phyloP scores from a whole-genome alignment of 1,140 invertebrate genomes.

The Philotrypesis tridentata region DNA sequence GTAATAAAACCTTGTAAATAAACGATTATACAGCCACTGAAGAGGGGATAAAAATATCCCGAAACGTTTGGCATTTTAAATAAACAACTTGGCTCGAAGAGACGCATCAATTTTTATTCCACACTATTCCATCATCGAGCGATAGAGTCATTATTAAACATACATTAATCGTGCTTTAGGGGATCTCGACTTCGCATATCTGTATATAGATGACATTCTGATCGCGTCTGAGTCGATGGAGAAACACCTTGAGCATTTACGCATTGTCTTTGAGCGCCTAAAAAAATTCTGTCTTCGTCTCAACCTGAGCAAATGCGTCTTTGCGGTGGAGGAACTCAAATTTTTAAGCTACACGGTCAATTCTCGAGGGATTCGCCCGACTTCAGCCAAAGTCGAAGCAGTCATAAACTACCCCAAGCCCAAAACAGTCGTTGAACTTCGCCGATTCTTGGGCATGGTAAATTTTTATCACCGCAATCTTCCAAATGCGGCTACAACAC shows the following conservation, averaged over 20 bases:
- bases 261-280: conserved; percentile 52
- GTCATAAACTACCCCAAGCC: neutral
- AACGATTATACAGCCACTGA: too few relatives aligned
- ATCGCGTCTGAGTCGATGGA: conserved; percentile 58
- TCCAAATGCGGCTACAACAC: neutral
- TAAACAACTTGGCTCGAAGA: too few relatives aligned
- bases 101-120: conserved; percentile 65
- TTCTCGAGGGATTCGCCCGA: conserved; percentile 56
- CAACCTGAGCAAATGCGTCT: conserved; percentile 56
- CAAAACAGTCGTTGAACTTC: neutral
- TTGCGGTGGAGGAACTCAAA: conserved; percentile 49
- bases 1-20: too few relatives aligned
- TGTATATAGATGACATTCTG: conserved; percentile 71
- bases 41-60: too few relatives aligned
- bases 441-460: neutral
- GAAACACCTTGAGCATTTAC: conserved; percentile 54
- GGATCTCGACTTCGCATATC: conserved; percentile 55
- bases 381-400: conserved; percentile 51
- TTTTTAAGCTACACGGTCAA: too few relatives aligned
- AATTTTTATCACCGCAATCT: too few relatives aligned
- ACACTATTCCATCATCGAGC: too few relatives aligned
- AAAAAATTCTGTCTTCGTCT: conserved; percentile 39
- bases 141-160: conserved; percentile 69
- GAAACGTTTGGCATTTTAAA: too few relatives aligned
- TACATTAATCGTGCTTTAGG: conserved; percentile 71